phyloP scores from a whole-genome alignment of 2,888 invertebrate genomes.

The Morpho deidamia region DNA sequence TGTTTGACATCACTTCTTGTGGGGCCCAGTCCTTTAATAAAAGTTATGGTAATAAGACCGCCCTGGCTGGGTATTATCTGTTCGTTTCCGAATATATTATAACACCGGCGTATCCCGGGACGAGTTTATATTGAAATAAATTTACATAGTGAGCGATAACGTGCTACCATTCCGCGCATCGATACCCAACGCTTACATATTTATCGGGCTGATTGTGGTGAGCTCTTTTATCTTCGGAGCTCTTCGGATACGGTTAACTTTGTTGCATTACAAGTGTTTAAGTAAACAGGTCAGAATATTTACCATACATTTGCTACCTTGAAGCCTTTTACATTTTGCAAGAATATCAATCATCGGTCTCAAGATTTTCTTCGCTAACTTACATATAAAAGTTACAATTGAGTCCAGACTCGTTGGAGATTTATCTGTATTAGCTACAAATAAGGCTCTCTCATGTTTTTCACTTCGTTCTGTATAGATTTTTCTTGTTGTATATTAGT shows the following conservation, averaged over 20 bases:
- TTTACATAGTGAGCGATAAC: slow-evolving; percentile 70
- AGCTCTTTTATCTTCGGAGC: slow-evolving; percentile 1
- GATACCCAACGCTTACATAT: slow-evolving; percentile 71
- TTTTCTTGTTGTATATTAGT: too few relatives aligned
- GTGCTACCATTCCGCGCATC: slow-evolving; percentile 47
- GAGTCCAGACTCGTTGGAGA: too few relatives aligned
- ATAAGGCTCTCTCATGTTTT: neutral
- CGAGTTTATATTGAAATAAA: slow-evolving; percentile 77
- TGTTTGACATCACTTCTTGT: slow-evolving; percentile 59
- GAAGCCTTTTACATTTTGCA: too few relatives aligned
- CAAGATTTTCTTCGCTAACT: neutral
- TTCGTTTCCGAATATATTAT: slow-evolving; percentile 77
- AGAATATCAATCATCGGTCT: too few relatives aligned
- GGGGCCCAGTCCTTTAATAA: slow-evolving; percentile 71
- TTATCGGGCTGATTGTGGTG: slow-evolving; percentile 45
- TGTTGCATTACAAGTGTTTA: slow-evolving; percentile 6
- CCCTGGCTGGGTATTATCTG: slow-evolving; percentile 72
- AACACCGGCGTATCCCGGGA: slow-evolving; percentile 58
- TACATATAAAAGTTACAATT: neutral
- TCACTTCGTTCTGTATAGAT: neutral
- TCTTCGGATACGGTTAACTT: neutral
- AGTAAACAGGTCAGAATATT: neutral
- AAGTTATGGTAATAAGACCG: slow-evolving; percentile 73
- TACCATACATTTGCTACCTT: neutral
- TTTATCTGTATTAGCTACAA: neutral